Evolutionary conservation across 2,113 vertebrate genomes (phyloP).

Genomic region (Grantiella picta): DNA sequence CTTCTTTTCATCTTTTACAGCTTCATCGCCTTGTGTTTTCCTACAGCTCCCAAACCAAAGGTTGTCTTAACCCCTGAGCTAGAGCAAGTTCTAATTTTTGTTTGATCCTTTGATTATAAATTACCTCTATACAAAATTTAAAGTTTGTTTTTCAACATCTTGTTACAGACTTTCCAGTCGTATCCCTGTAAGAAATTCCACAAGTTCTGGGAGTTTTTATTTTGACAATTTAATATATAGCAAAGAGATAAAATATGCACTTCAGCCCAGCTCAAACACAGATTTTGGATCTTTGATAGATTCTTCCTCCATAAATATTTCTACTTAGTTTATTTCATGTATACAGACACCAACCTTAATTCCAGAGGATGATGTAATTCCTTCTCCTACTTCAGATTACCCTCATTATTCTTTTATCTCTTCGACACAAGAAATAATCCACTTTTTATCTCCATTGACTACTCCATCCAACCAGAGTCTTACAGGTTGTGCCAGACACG

Average conservation of each 20-base stretch:
- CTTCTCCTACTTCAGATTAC: not conserved
- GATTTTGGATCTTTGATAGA: not conserved
- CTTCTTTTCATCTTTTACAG: conserved; percentile 1
- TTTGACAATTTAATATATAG: not conserved
- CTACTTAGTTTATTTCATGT: not conserved
- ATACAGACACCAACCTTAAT: not conserved
- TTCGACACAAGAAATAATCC: not conserved
- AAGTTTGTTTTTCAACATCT: not conserved
- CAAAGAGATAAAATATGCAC: not conserved
- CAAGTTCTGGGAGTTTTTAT: not conserved
- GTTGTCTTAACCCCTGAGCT: not conserved
- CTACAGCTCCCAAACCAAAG: not conserved
- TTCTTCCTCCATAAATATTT: not conserved
- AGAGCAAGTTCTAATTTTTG: not conserved
- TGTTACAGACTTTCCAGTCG: not conserved
- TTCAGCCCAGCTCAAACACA: not conserved
- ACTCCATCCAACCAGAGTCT: not conserved
- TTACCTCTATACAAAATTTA: not conserved
- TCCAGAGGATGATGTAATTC: not conserved
- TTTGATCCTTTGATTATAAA: not conserved
- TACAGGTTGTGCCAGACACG: not conserved
- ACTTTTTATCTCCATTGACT: not conserved
- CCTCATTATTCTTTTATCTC: not conserved
- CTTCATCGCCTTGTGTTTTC: not conserved
- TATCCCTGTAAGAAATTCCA: not conserved